A percentile compares a stretch with the other conserved stretches of the same genome.
These are phyloP conservation scores for Eupithecia pulchellata DNA, from an alignment of 2,888 invertebrate genomes.

Conservation along the genomic window DNA sequence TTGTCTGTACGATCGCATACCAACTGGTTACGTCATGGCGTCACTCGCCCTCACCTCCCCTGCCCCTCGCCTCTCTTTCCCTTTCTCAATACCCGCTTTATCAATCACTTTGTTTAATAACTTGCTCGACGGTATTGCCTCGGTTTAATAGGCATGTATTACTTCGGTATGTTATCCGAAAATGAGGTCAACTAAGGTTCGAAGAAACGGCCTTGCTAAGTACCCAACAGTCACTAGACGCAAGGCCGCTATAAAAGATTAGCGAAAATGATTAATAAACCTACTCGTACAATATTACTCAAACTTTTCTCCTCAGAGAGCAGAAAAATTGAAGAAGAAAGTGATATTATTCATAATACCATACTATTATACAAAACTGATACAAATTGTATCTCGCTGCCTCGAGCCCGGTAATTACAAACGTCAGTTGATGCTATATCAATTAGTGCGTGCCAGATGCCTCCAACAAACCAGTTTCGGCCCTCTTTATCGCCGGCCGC, in stretches of 20 bases:
- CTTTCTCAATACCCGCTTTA: slow-evolving; percentile 57
- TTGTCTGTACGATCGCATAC: slow-evolving; percentile 72
- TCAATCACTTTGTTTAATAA: slow-evolving; percentile 65
- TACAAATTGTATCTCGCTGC: slow-evolving; percentile 40
- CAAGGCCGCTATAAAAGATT: slow-evolving; percentile 44
- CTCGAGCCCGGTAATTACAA: slow-evolving; percentile 61
- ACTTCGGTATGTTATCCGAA: slow-evolving; percentile 51
- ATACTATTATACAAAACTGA: slow-evolving; percentile 38
- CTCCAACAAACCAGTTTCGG: slow-evolving; percentile 78
- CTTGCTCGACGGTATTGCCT: slow-evolving; percentile 44
- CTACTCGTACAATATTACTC: slow-evolving; percentile 25
- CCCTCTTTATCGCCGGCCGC: slow-evolving; percentile 67
- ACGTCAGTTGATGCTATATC: slow-evolving; percentile 74
- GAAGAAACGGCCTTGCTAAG: slow-evolving; percentile 52
- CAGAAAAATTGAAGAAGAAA: slow-evolving; percentile 28
- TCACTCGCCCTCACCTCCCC: slow-evolving; percentile 52
- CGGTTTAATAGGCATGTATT: slow-evolving; percentile 36
- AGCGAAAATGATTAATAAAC: slow-evolving; percentile 36
- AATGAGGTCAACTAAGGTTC: slow-evolving; percentile 58
- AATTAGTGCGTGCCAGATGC: slow-evolving; percentile 82
- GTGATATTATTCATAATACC: slow-evolving; percentile 36
- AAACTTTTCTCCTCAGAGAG: slow-evolving; percentile 17
- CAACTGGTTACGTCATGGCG: slow-evolving; percentile 77
- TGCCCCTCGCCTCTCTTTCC: slow-evolving; percentile 45
- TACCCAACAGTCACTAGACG: slow-evolving; percentile 44